Conservation (phyloP, 2,113 vertebrate species). For the Vulpes vulpes region DNA sequence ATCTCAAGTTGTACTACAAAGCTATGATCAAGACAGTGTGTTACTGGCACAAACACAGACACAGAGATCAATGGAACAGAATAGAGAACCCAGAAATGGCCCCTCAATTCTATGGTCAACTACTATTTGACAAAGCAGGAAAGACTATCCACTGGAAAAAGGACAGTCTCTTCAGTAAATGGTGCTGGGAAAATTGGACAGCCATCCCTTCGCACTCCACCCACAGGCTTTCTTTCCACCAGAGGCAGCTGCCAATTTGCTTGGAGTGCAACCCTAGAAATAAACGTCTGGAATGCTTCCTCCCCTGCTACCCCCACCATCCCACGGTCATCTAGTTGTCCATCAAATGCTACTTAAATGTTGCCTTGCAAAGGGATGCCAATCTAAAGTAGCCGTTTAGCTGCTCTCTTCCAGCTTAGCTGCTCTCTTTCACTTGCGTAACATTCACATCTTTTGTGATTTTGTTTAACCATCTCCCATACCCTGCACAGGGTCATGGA, state of each 20-base stretch:
- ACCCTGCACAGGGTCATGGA: not conserved
- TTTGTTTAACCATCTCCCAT: not conserved
- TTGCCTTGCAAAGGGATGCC: not conserved
- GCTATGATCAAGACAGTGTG: too few species aligned
- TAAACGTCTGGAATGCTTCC: not conserved
- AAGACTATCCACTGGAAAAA: too few species aligned
- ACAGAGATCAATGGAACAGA: too few species aligned
- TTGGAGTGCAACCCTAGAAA: not conserved
- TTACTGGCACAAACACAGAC: too few species aligned
- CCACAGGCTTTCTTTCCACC: not conserved
- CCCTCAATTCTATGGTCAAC: too few species aligned
- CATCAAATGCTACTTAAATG: not conserved
- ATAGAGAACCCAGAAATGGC: too few species aligned
- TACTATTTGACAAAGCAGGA: too few species aligned
- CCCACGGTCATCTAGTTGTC: not conserved
- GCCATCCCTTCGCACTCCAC: not conserved
- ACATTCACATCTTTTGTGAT: not conserved
- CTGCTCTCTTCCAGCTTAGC: not conserved
- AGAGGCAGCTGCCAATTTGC: not conserved
- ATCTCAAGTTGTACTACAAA: too few species aligned
- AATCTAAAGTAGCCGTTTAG: not conserved
- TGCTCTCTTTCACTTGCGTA: not conserved
- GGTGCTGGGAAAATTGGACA: too few species aligned
- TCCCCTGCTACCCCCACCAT: not conserved
- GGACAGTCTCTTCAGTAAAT: too few species aligned